These are phyloP conservation scores for Mimas tiliae DNA, from an alignment of 2,888 invertebrate genomes.

Conservation along the genomic window DNA sequence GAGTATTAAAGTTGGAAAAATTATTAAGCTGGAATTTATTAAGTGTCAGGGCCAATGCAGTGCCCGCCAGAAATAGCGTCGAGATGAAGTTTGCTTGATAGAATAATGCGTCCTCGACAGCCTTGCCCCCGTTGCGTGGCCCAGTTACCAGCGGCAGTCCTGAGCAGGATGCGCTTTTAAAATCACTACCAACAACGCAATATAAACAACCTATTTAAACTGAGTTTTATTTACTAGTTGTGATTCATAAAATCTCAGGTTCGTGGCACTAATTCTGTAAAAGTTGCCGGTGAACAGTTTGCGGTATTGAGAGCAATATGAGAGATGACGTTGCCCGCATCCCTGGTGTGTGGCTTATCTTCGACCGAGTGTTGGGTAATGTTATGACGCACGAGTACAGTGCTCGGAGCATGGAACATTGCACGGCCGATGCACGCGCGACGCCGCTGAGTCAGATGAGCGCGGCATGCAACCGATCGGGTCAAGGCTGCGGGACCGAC, in stretches of 20 bases:
- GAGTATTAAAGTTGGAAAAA: conserved; percentile 30
- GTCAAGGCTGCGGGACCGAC: conserved; percentile 64
- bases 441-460: conserved; percentile 55
- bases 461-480: conserved; percentile 46
- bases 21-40: conserved; percentile 43
- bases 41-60: conserved; percentile 52
- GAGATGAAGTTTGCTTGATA: conserved; percentile 66
- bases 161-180: conserved; percentile 73
- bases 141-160: conserved; percentile 57
- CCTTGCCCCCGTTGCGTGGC: conserved; percentile 76
- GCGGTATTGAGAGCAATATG: conserved; percentile 12
- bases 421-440: conserved; percentile 45
- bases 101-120: conserved; percentile 77
- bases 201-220: conserved; percentile 14
- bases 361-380: conserved; percentile 29
- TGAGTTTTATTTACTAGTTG: neutral
- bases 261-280: conserved; percentile 8
- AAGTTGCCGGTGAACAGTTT: conserved; percentile 23
- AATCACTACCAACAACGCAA: conserved; percentile 32
- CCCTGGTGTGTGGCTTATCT: conserved; percentile 28
- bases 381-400: conserved; percentile 32
- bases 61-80: conserved; percentile 60
- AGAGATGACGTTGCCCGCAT: conserved; percentile 26
- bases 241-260: conserved; percentile 10
- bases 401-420: conserved; percentile 4